phyloP scores from a whole-genome alignment of 2,113 vertebrate species.

The Zosterops hypoxanthus region DNA sequence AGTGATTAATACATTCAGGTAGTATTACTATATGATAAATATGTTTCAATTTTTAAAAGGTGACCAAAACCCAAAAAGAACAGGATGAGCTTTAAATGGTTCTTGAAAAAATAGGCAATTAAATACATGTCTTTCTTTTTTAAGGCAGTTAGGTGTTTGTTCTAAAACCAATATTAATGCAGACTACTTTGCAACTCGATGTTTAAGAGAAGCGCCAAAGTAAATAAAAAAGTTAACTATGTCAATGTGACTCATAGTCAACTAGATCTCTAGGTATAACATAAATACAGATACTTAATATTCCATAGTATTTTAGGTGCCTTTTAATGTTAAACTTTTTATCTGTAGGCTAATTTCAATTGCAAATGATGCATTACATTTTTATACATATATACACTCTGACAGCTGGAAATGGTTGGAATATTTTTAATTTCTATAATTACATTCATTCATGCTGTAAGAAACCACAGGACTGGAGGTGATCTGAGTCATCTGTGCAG shows the following conservation, averaged over 20 bases:
- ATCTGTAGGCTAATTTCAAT: background rate
- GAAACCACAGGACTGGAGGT: background rate
- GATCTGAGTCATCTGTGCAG: background rate
- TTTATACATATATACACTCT: background rate
- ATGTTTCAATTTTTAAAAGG: background rate
- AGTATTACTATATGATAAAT: background rate
- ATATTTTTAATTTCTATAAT: background rate
- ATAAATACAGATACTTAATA: background rate
- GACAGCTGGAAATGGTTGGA: background rate
- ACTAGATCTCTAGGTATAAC: background rate
- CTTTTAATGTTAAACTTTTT: background rate
- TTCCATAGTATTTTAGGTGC: background rate
- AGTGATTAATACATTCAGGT: constrained; percentile 23
- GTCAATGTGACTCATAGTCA: background rate
- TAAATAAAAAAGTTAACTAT: background rate
- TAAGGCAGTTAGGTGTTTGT: background rate
- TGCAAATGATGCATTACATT: background rate
- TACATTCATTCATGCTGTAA: background rate
- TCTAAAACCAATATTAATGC: background rate
- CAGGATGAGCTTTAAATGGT: background rate
- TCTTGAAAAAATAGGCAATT: background rate
- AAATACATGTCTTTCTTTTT: background rate
- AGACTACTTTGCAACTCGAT: background rate
- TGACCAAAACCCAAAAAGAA: background rate
- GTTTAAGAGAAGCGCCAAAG: background rate